phyloP scores from a whole-genome alignment of 2,797 vertebrate species.

The Sebastes cheni region DNA sequence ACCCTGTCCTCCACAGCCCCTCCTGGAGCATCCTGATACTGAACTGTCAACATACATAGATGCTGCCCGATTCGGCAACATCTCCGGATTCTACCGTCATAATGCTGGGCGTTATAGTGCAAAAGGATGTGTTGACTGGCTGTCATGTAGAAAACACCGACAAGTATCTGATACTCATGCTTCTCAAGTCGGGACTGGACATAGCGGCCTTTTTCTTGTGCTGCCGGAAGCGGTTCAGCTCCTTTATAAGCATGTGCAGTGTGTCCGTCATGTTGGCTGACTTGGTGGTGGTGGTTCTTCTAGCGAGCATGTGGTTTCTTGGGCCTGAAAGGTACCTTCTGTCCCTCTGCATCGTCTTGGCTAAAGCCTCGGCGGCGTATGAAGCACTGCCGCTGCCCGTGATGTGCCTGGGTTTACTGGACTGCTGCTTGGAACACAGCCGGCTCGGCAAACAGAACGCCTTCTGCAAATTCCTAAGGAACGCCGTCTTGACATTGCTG shows the following conservation, averaged over 20 bases:
- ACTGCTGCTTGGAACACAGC: constrained; percentile 50
- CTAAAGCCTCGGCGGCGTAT: constrained; percentile 62
- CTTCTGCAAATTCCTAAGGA: constrained; percentile 33
- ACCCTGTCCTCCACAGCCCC: constrained; percentile 33
- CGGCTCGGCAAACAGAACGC: neutral
- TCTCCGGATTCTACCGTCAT: neutral
- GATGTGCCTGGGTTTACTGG: constrained; percentile 60
- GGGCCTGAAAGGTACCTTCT: neutral
- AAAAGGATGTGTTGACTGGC: neutral
- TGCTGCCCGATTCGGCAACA: neutral
- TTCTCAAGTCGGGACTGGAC: constrained; percentile 74
- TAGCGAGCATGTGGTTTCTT: constrained; percentile 46
- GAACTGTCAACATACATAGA: neutral
- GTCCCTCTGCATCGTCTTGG: constrained; percentile 65
- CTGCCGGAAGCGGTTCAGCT: constrained; percentile 20
- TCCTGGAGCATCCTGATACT: neutral
- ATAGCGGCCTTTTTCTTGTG: constrained; percentile 29
- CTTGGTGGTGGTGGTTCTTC: constrained; percentile 13
- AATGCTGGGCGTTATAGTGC: constrained; percentile 72
- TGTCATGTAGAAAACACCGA: constrained; percentile 33
- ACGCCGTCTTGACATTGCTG: constrained; percentile 40
- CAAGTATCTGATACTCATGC: constrained; percentile 62
- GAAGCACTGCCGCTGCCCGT: constrained; percentile 70
- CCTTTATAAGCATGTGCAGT: constrained; percentile 67
- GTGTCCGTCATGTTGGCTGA: constrained; percentile 73